A percentile compares a stretch with the other conserved stretches of the same genome.
Conservation (phyloP, 1,140 invertebrate species). For the Drosophila sp. region DNA sequence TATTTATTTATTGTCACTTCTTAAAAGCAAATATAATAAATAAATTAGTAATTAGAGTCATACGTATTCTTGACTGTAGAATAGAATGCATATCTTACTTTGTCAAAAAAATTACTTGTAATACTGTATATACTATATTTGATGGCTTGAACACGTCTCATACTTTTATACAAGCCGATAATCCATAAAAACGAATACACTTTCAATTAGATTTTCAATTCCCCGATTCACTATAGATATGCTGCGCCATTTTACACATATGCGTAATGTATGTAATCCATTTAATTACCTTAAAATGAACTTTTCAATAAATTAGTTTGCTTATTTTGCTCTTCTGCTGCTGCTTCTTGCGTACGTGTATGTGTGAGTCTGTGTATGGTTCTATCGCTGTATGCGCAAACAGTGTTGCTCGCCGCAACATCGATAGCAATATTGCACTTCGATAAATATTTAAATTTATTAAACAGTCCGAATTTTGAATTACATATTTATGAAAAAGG, state of each 20-base stretch:
- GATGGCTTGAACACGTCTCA: constrained; percentile 52
- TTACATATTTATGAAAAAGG: constrained; percentile 6
- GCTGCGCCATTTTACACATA: neutral
- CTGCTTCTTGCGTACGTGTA: constrained; percentile 12
- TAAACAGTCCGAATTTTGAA: neutral
- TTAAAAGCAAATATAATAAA: too few relatives aligned
- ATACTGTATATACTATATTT: constrained; percentile 1
- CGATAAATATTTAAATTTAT: constrained; percentile 49
- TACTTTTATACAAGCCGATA: constrained; percentile 25
- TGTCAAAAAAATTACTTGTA: constrained; percentile 21
- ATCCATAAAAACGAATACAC: neutral
- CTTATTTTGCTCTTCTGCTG: constrained; percentile 35
- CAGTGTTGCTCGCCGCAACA: constrained; percentile 37
- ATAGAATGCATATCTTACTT: too few relatives aligned
- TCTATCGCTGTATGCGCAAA: constrained; percentile 1
- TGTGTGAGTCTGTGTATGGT: constrained; percentile 19
- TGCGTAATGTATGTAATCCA: constrained; percentile 1
- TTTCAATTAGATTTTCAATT: neutral
- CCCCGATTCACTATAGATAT: neutral
- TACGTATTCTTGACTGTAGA: too few relatives aligned
- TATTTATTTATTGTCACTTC: too few relatives aligned
- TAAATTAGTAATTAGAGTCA: too few relatives aligned
- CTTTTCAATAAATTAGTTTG: constrained; percentile 46
- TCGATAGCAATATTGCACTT: constrained; percentile 27
- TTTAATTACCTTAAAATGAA: constrained; percentile 44